A percentile compares a stretch with the other conserved stretches of the same genome.
Conservation (phyloP, 1,140 invertebrate genomes). For the Caenorhabditis latens region DNA sequence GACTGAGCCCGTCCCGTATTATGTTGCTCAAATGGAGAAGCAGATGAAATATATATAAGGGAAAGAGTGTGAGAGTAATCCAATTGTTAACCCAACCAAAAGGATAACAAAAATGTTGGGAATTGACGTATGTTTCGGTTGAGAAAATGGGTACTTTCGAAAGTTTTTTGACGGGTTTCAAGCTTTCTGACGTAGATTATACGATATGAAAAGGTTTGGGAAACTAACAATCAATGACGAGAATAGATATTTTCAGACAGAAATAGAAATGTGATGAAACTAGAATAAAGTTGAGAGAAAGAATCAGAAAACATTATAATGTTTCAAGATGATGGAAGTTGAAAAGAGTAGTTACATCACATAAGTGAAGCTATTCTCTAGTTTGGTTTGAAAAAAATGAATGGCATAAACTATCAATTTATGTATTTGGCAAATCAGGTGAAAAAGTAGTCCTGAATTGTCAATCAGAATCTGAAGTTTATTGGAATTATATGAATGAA, state of each 20-base stretch:
- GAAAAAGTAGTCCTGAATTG: too few relatives aligned
- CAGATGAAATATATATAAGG: constrained; percentile 8
- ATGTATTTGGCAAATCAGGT: too few relatives aligned
- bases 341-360: too few relatives aligned
- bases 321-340: neutral
- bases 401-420: too few relatives aligned
- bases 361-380: too few relatives aligned
- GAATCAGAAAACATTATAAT: neutral
- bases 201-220: neutral
- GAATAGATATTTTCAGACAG: neutral
- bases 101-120: neutral
- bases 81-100: constrained; percentile 25
- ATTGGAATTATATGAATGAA: too few relatives aligned
- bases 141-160: neutral
- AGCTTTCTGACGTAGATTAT: neutral
- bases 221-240: constrained; percentile 8
- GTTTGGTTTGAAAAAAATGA: too few relatives aligned
- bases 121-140: constrained; percentile 11
- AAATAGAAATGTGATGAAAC: neutral
- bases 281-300: neutral
- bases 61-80: neutral
- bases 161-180: neutral
- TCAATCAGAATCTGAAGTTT: too few relatives aligned
- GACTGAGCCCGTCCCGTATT: neutral
- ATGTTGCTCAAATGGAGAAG: neutral